Conservation (phyloP, 1,140 invertebrate species). For the Pinna nobilis region DNA sequence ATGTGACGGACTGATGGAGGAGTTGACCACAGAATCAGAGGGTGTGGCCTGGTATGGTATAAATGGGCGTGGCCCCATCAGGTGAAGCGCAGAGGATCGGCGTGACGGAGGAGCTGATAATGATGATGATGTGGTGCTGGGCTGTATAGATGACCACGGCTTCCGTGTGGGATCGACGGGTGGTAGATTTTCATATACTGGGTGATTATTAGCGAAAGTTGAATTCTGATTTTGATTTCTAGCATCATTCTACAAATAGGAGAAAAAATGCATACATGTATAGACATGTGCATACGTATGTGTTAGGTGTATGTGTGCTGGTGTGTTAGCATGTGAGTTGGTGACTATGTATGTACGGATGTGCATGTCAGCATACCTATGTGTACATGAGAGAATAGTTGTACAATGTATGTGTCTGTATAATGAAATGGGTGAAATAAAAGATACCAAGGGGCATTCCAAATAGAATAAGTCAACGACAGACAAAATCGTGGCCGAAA, state of each 20-base stretch:
- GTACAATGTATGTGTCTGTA: too few species aligned
- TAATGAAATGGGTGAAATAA: too few species aligned
- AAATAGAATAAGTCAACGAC: too few species aligned
- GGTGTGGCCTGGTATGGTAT: conserved; percentile 21
- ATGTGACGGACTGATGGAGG: background rate
- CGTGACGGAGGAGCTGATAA: conserved; percentile 23
- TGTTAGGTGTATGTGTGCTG: too few species aligned
- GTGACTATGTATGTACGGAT: too few species aligned
- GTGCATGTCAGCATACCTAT: too few species aligned
- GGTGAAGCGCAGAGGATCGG: conserved; percentile 36
- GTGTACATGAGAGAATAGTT: too few species aligned
- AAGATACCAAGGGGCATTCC: too few species aligned
- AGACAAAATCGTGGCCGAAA: too few species aligned
- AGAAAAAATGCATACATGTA: conserved; percentile 7
- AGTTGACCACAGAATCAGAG: conserved; percentile 1
- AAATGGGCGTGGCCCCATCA: conserved; percentile 42
- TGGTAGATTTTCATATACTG: conserved; percentile 43
- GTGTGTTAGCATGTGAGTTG: too few species aligned
- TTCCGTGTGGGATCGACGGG: conserved; percentile 20
- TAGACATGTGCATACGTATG: background rate
- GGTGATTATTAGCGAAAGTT: conserved; percentile 15
- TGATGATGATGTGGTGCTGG: conserved; percentile 24
- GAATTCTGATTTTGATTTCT: background rate
- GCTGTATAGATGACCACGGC: conserved; percentile 34
- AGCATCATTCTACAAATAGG: background rate